These are phyloP conservation scores for Littorina saxatilis DNA, from an alignment of 1,140 invertebrate genomes.

Conservation along the genomic window DNA sequence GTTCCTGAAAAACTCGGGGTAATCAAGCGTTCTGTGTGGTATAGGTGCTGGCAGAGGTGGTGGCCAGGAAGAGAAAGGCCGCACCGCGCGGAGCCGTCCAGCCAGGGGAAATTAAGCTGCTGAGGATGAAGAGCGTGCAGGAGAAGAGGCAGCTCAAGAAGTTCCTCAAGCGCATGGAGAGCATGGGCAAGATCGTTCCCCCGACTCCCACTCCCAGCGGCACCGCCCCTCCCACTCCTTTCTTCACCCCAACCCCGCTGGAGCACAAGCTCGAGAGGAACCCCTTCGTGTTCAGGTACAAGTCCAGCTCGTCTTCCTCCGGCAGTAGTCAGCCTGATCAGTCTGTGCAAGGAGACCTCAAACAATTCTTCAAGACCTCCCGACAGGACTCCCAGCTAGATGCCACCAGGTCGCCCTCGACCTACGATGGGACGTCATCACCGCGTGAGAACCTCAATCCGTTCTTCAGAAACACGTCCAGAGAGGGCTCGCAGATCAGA, in stretches of 20 bases:
- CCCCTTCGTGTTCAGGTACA: conserved; percentile 22
- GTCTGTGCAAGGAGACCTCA: no score
- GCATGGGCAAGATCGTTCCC: conserved; percentile 21
- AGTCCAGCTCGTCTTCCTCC: not conserved
- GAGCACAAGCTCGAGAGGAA: conserved; percentile 24
- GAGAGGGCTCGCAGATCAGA: not conserved
- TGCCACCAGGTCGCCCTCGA: not conserved
- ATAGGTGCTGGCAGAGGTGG: conserved; percentile 61
- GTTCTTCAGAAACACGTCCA: conserved; percentile 1
- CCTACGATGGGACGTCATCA: not conserved
- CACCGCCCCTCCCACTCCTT: conserved; percentile 11
- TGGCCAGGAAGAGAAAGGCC: conserved; percentile 59
- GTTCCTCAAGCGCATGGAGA: conserved; percentile 44
- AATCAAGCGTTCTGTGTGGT: no score
- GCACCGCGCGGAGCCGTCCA: conserved; percentile 41
- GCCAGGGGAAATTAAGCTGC: conserved; percentile 47
- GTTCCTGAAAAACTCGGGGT: no score
- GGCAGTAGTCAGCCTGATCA: no score
- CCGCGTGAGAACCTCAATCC: not conserved
- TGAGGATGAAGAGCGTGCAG: conserved; percentile 50
- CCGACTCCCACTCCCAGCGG: conserved; percentile 4
- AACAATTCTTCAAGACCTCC: no score
- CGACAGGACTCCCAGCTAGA: no score
- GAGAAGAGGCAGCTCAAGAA: conserved; percentile 42
- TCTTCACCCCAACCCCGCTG: not conserved